Evolutionary conservation across 2,888 invertebrate genomes (phyloP).

Genomic region (Tethea ocularis): DNA sequence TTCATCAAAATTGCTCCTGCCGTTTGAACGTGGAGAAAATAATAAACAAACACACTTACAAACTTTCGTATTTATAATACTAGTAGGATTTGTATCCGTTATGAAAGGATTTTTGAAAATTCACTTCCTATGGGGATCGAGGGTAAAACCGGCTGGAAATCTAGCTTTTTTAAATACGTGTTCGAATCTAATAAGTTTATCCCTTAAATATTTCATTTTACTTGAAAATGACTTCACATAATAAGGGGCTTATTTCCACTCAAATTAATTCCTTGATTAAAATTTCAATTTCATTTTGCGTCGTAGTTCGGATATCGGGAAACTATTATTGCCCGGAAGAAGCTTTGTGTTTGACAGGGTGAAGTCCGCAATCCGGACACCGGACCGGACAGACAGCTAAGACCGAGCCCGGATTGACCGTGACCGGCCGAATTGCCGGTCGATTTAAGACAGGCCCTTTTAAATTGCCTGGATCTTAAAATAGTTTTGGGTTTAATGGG

Average conservation of each 20-base stretch:
- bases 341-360: conserved; percentile 1
- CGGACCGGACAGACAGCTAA: not conserved
- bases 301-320: conserved; percentile 3
- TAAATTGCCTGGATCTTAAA: not conserved
- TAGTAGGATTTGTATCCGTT: no score
- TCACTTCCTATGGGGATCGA: no score
- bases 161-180: no score
- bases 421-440: not conserved
- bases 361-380: not conserved
- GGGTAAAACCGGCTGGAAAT: no score
- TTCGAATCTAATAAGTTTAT: no score
- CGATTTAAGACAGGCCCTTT: not conserved
- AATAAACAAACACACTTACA: no score
- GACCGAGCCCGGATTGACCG: not conserved
- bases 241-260: not conserved
- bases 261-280: not conserved
- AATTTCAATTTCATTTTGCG: conserved; percentile 1
- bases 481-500: not conserved
- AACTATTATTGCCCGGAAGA: not conserved
- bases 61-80: no score
- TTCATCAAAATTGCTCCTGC: no score
- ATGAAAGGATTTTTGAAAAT: no score
- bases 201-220: no score
- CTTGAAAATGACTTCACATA: no score
- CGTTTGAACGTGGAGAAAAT: no score